These are phyloP conservation scores for Aphodius sticticus DNA, from an alignment of 2,888 invertebrate genomes.

Conservation along the genomic window DNA sequence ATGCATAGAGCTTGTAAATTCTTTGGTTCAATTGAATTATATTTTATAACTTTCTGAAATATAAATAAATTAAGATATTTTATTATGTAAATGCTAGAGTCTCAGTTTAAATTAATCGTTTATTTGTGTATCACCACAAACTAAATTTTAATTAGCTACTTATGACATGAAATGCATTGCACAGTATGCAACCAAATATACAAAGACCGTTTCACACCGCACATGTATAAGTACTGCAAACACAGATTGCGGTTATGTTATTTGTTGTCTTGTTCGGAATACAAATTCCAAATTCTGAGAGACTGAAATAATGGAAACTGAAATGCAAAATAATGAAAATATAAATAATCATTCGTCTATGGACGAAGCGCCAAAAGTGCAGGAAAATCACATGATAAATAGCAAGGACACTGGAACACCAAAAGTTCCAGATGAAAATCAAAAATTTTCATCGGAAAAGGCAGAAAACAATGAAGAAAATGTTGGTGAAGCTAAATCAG, in stretches of 20 bases:
- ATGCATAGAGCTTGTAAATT: background rate
- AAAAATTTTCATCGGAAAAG: background rate
- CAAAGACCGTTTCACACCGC: background rate
- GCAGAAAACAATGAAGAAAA: constrained; percentile 8
- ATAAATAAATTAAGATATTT: no score
- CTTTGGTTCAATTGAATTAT: background rate
- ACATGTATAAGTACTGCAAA: background rate
- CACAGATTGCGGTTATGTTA: background rate
- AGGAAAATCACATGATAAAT: background rate
- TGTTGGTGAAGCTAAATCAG: constrained; percentile 5
- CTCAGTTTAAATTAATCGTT: no score
- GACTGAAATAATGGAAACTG: background rate
- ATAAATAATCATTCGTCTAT: background rate
- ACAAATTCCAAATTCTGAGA: background rate
- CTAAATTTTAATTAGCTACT: background rate
- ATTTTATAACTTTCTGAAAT: background rate
- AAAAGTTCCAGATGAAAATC: background rate
- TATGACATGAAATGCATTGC: background rate
- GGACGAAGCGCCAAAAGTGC: background rate
- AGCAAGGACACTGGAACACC: background rate
- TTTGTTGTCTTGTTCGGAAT: background rate
- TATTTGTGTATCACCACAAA: no score
- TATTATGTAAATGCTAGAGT: no score
- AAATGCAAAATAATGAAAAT: background rate
- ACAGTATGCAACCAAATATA: background rate